phyloP scores from a whole-genome alignment of 2,113 vertebrate species.

The Alces alces region DNA sequence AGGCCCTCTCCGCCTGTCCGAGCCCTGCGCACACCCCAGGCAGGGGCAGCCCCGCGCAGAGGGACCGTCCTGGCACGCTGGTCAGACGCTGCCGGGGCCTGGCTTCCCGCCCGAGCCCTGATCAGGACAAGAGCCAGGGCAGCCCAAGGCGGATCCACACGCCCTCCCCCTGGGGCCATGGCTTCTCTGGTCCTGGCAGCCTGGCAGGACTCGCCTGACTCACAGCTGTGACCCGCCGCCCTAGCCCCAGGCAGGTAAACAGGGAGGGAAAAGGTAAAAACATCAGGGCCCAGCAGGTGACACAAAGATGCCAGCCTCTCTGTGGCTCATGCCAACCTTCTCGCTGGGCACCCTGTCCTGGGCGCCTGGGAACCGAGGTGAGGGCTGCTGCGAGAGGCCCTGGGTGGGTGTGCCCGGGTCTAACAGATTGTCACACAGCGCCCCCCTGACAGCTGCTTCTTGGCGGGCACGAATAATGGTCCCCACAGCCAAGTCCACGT shows the following conservation, averaged over 20 bases:
- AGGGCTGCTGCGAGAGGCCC: background rate
- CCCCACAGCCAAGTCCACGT: background rate
- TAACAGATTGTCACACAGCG: background rate
- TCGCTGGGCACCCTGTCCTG: background rate
- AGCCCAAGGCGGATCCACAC: background rate
- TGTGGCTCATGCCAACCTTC: background rate
- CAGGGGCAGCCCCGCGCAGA: no score
- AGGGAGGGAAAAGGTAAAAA: background rate
- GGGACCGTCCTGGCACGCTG: background rate
- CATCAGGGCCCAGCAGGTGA: background rate
- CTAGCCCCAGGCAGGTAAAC: background rate
- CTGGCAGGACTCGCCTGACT: slow-evolving; percentile 42
- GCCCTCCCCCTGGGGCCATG: background rate
- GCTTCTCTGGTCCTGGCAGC: background rate
- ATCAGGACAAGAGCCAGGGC: background rate
- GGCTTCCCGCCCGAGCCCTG: background rate
- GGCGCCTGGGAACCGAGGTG: background rate
- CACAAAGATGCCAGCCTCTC: background rate
- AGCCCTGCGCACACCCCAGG: background rate
- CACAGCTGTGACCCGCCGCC: slow-evolving; percentile 37
- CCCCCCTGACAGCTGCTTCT: background rate
- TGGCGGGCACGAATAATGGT: background rate
- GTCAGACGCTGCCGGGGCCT: background rate
- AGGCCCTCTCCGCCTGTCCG: background rate
- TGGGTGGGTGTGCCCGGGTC: background rate